These are phyloP conservation scores for Sialis fuliginosa DNA, from an alignment of 2,888 invertebrate genomes.

Conservation along the genomic window DNA sequence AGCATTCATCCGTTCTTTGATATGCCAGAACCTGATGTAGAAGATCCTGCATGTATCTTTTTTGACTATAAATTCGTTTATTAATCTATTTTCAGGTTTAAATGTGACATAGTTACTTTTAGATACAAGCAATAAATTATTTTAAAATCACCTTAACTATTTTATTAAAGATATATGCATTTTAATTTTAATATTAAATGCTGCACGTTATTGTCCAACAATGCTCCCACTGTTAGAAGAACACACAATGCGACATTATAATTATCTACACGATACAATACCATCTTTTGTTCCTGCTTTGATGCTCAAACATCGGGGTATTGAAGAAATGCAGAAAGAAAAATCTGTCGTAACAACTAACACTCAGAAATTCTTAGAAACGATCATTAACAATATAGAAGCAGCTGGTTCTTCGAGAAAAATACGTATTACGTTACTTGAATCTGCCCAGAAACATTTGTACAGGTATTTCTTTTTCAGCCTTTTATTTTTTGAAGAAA, in stretches of 20 bases:
- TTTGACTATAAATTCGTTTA: conserved; percentile 5
- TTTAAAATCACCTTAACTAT: neutral
- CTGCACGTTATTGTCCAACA: conserved; percentile 76
- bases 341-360: conserved; percentile 38
- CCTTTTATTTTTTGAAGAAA: neutral
- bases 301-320: conserved; percentile 25
- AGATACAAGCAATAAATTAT: too few species aligned
- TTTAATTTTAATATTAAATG: conserved; percentile 84
- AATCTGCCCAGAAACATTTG: conserved; percentile 47
- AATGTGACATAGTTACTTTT: too few species aligned
- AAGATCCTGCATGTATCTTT: conserved; percentile 77
- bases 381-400: conserved; percentile 54
- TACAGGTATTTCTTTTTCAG: conserved; percentile 27
- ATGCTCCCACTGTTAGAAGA: conserved; percentile 85
- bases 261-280: conserved; percentile 82
- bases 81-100: neutral
- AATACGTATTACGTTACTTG: conserved; percentile 37
- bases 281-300: conserved; percentile 71
- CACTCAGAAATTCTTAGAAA: conserved; percentile 52
- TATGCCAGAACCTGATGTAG: conserved; percentile 87
- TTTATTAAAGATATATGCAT: conserved; percentile 55
- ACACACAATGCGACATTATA: conserved; percentile 84
- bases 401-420: conserved; percentile 39
- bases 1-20: conserved; percentile 94
- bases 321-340: conserved; percentile 22